Evolutionary conservation across 2,888 invertebrate genomes (phyloP), one percentile per base, ranked within the genome.

Genomic region (Crocallis elinguaria): DNA sequence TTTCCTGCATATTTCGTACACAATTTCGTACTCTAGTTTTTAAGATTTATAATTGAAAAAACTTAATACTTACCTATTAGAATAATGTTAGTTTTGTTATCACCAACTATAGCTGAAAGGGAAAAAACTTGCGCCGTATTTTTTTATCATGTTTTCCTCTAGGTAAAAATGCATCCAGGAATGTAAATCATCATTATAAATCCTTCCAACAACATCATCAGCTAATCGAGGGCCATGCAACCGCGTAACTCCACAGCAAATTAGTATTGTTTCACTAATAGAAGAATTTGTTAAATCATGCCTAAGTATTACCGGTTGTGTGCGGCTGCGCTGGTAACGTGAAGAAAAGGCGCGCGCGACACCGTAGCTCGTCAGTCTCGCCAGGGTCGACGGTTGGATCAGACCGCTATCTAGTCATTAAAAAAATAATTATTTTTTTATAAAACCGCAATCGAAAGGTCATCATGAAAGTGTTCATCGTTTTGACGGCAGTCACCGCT

Each of bases 401-500:
- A 86, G 87, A 86, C 87, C 82, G 70, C 75, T 69, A 86, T 91
- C 90, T 90, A 90, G 90, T 90, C 90, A 91, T 84, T 80, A 80
- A 57, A 71, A 66, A 67, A 64, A 74, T 14, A 73, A 77, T 77
- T 65, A 69, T 75, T 74, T 80, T 75, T 73, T 66, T 56, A 49
- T 50, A 52, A 61, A 59, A 73, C 76, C 66, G 62, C 72, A 80
- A 84, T 77, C 70, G 69, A 84, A 86, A 84, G 77, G 76, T 83
- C 88, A 88, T 65, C 79, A 91, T 91, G 91, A 91, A 89, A 90
- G 90, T 90, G 87, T 88, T 90, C 86, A 84, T 91, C 80, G 87
- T 88, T 58, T 71, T 91, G 70, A 79, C 88, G 70, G 86, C 90
- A 58, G 80, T 79, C 69, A 75, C 87, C 69, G 88, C 90, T 64